These are phyloP conservation scores for Eilema depressum DNA, from an alignment of 2,888 invertebrate genomes.

Conservation along the genomic window DNA sequence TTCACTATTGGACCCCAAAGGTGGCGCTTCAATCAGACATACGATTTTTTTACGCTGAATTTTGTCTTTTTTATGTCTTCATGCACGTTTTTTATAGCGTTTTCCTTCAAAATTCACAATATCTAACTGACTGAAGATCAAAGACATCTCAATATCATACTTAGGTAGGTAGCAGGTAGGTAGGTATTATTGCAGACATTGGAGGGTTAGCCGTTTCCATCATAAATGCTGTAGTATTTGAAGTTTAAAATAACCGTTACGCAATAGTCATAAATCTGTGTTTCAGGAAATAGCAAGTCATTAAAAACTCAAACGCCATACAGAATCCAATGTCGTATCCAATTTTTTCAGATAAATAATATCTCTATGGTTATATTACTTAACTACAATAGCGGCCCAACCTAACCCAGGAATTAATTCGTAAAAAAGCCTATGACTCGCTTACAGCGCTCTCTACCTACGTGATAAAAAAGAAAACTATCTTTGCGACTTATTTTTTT, in stretches of 20 bases:
- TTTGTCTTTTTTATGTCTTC: not conserved
- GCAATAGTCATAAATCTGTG: not conserved
- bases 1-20: too few relatives aligned
- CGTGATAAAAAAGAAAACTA: too few relatives aligned
- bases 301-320: not conserved
- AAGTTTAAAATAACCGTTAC: not conserved
- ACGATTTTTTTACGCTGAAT: not conserved
- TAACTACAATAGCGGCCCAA: too few relatives aligned
- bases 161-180: too few relatives aligned
- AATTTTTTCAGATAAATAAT: not conserved
- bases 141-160: too few relatives aligned
- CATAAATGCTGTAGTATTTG: not conserved
- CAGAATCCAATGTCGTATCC: not conserved
- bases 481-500: too few relatives aligned
- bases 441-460: too few relatives aligned
- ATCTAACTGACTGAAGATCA: too few relatives aligned
- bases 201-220: not conserved
- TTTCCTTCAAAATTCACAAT: too few relatives aligned
- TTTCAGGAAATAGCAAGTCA: slow-evolving; percentile 4
- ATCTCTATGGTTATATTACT: not conserved
- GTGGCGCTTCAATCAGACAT: not conserved
- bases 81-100: too few relatives aligned
- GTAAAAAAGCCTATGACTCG: too few relatives aligned
- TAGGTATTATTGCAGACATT: not conserved
- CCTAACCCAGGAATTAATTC: too few relatives aligned